Evolutionary conservation across 2,888 invertebrate genomes (phyloP).

Genomic region (Drosophila affinis): DNA sequence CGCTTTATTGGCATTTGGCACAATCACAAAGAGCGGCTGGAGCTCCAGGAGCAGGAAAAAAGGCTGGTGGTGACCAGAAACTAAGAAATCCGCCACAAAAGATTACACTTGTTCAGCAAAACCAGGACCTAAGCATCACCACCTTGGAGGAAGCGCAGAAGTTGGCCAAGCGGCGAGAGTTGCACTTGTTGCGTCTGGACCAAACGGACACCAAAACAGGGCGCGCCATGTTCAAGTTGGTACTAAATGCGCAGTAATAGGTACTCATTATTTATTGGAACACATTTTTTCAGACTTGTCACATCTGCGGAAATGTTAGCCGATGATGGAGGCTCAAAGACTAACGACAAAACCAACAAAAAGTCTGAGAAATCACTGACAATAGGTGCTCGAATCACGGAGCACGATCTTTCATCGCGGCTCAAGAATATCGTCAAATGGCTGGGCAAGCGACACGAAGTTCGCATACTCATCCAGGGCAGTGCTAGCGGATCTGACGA

Average conservation of each 20-base stretch:
- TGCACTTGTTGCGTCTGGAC: constrained; percentile 88
- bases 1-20: constrained; percentile 36
- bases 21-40: constrained; percentile 34
- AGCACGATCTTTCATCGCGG: constrained; percentile 87
- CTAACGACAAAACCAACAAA: constrained; percentile 61
- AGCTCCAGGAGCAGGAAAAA: constrained; percentile 12
- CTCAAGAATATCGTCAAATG: constrained; percentile 88
- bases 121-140: constrained; percentile 86
- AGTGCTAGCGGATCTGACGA: constrained; percentile 56
- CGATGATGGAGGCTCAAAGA: constrained; percentile 84
- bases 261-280: background rate
- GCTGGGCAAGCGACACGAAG: constrained; percentile 87
- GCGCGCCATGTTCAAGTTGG: constrained; percentile 87
- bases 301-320: constrained; percentile 87
- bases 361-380: constrained; percentile 88
- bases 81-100: constrained; percentile 74
- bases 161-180: constrained; percentile 87
- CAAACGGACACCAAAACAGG: constrained; percentile 88
- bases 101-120: constrained; percentile 87
- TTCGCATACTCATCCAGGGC: constrained; percentile 83
- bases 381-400: constrained; percentile 86
- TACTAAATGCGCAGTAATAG: constrained; percentile 50
- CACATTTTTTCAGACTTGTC: constrained; percentile 85
- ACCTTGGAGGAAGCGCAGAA: constrained; percentile 89
- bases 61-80: constrained; percentile 39